phyloP scores from a whole-genome alignment of 2,888 invertebrate species.

The Amblyjoppa fuscipennis region DNA sequence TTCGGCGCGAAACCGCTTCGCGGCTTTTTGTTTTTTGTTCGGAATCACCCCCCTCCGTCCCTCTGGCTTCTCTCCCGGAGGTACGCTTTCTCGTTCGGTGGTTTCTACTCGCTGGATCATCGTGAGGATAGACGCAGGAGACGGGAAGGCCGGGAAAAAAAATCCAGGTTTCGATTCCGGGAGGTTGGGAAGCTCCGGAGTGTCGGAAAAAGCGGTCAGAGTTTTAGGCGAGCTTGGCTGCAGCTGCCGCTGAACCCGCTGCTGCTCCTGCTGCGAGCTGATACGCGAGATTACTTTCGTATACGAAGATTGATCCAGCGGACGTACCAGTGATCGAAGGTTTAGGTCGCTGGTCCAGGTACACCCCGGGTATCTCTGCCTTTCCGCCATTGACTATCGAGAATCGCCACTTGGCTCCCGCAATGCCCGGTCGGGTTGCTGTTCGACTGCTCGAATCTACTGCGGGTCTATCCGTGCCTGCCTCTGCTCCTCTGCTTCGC shows the following conservation, averaged over 20 bases:
- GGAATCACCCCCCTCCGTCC: not conserved
- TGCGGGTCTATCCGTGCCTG: not conserved
- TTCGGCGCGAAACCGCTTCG: conserved; percentile 39
- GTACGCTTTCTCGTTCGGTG: conserved; percentile 46
- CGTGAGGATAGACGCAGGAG: conserved; percentile 3
- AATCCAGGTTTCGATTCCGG: not conserved
- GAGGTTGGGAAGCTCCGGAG: not conserved
- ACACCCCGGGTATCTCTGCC: conserved; percentile 17
- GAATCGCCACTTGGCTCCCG: conserved; percentile 21
- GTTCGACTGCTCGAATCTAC: conserved; percentile 9
- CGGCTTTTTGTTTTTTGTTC: conserved; percentile 21
- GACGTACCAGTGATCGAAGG: conserved; percentile 42
- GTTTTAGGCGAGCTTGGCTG: conserved; percentile 24
- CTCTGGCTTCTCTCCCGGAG: not conserved
- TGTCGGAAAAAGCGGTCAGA: conserved; percentile 35
- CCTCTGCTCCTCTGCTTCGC: conserved; percentile 24
- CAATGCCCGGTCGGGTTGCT: not conserved
- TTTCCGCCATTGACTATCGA: conserved; percentile 28
- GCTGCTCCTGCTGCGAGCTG: conserved; percentile 18
- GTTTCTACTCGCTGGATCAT: conserved; percentile 45
- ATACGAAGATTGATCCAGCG: conserved; percentile 62
- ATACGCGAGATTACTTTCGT: conserved; percentile 63
- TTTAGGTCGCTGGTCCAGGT: not conserved
- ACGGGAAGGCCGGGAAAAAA: conserved; percentile 15
- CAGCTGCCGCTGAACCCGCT: conserved; percentile 8